Evolutionary conservation across 2,113 vertebrate species (phyloP), one percentile per base, ranked within the genome.

Genomic region (Crotalus tigris): DNA sequence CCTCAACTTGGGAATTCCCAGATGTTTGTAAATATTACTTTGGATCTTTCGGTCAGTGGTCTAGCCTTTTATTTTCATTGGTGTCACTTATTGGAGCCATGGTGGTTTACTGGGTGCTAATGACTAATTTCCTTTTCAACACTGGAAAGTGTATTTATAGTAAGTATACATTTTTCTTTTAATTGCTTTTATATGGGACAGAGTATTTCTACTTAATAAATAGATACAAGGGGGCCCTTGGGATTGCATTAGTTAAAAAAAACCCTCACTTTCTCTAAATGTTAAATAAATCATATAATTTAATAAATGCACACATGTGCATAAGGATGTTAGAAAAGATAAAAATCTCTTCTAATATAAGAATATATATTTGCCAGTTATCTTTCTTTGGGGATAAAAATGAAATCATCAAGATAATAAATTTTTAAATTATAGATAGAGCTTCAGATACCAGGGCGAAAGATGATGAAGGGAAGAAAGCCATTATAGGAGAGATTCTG

Each of bases 31-130:
- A 97, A 95, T 97, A 98, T 96, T 99, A 99, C 96, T 99, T 99
- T 96, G 99, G 99, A 55, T 98, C 98, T 49, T 98, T 98, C 95
- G 99, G 99, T 85, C 98, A 99, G 19, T 99, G 99, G 99, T 99
- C 98, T 29, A 99, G 99, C 94, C 97, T 99, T 57, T 44, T 99
- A 6, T 99, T 99, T 97, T 99, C 99, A 46, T 95, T 99, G 98
- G 97, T 99, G 93, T 99, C 99, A 0, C 98, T 99, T 49, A 95
- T 99, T 93, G 99, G 99, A 96, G 99, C 99, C 86, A 99, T 99
- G 99, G 98, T 99, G 95, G 98, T 99, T 94, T 99, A 99, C 95
- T 99, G 99, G 99, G 99, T 99, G 44, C 99, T 99, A 91, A 99
- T 99, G 99, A 99, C 99, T 93, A 99, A 99, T 97, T 99, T 99